Evolutionary conservation across 37 sponge, comb jelly and placozoan genomes (phyloP).

Genomic region (Eunapius fragilis): DNA sequence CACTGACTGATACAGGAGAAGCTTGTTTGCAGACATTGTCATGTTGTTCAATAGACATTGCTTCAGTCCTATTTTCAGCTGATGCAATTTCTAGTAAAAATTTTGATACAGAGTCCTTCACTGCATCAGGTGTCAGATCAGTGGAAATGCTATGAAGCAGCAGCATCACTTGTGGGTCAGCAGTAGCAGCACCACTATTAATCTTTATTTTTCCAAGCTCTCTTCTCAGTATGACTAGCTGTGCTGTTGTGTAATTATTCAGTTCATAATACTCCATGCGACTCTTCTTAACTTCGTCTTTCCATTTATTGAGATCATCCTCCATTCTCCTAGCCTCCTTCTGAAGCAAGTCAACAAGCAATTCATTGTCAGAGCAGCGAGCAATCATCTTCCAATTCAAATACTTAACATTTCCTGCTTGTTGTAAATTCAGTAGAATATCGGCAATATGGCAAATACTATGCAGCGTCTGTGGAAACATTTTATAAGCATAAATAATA

Average conservation of each 20-base stretch:
- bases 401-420: constrained; percentile 54
- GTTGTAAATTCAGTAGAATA: constrained; percentile 34
- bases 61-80: background rate
- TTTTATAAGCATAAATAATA: no score
- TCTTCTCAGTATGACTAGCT: constrained; percentile 49
- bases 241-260: constrained; percentile 75
- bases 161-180: constrained; percentile 1
- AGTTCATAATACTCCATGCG: constrained; percentile 56
- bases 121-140: background rate
- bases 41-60: background rate
- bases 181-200: background rate
- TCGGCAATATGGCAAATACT: constrained; percentile 52
- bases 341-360: constrained; percentile 18
- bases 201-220: constrained; percentile 38
- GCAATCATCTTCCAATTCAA: constrained; percentile 29
- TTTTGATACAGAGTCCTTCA: no score
- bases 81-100: no score
- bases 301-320: constrained; percentile 39
- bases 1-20: background rate
- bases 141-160: constrained; percentile 53
- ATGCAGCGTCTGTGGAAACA: constrained; percentile 62
- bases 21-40: background rate
- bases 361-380: background rate
- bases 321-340: constrained; percentile 47
- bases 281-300: background rate